phyloP scores from a whole-genome alignment of 2,113 vertebrate species.

The Scortum barcoo region DNA sequence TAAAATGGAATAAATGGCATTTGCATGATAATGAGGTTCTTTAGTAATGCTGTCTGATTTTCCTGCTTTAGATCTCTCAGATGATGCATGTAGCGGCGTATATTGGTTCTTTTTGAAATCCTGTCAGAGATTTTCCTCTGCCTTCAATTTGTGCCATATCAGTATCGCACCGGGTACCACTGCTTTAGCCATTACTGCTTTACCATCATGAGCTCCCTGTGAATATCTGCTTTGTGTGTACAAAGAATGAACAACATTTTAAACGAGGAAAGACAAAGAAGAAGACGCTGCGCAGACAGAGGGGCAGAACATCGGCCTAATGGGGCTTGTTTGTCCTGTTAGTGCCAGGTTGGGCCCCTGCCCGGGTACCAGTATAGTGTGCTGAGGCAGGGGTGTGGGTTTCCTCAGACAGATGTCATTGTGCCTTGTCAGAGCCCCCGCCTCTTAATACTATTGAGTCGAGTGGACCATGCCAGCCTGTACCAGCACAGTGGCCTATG shows the following conservation, averaged over 20 bases:
- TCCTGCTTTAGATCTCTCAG: conserved; percentile 71
- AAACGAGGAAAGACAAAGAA: conserved; percentile 55
- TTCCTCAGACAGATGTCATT: conserved; percentile 77
- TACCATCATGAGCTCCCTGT: conserved; percentile 11
- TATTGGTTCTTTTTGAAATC: conserved; percentile 77
- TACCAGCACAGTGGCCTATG: conserved; percentile 49
- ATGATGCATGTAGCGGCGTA: conserved; percentile 66
- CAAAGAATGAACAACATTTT: conserved; percentile 33
- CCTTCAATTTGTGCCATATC: conserved; percentile 58
- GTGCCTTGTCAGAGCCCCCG: conserved; percentile 76
- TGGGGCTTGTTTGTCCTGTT: conserved; percentile 76
- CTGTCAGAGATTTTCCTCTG: conserved; percentile 60
- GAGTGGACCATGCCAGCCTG: conserved; percentile 51
- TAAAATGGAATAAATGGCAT: conserved; percentile 83
- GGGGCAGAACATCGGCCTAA: conserved; percentile 69
- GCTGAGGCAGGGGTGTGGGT: conserved; percentile 70
- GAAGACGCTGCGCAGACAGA: conserved; percentile 62
- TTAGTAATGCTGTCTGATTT: conserved; percentile 80
- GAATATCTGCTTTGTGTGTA: conserved; percentile 35
- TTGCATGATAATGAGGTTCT: conserved; percentile 84
- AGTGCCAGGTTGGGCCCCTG: conserved; percentile 74
- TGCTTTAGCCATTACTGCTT: conserved; percentile 48
- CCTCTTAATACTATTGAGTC: conserved; percentile 74
- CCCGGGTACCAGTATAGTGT: conserved; percentile 68
- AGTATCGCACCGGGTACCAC: conserved; percentile 38